Evolutionary conservation across 2,113 vertebrate species (phyloP).

Genomic region (Amphiprion percula): DNA sequence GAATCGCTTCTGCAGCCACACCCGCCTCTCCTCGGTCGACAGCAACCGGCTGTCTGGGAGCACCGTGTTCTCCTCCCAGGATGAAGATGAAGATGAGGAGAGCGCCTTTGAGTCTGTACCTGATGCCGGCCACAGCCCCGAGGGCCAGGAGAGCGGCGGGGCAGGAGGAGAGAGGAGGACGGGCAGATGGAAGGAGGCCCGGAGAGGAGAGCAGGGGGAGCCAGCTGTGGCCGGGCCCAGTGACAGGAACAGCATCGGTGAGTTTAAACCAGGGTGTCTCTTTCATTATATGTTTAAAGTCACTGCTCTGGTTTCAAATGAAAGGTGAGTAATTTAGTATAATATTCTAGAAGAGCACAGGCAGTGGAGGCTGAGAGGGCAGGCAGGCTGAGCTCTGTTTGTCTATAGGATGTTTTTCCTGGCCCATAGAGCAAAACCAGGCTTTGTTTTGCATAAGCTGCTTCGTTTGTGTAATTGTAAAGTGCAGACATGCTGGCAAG

Average conservation of each 20-base stretch:
- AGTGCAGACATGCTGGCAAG: too few relatives aligned
- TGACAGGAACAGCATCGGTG: slow-evolving; percentile 83
- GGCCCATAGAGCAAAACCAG: too few relatives aligned
- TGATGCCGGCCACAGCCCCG: slow-evolving; percentile 87
- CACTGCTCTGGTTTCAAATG: too few relatives aligned
- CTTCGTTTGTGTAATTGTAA: too few relatives aligned
- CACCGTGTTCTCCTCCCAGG: slow-evolving; percentile 97
- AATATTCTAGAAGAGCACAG: too few relatives aligned
- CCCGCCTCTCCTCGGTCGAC: slow-evolving; percentile 95
- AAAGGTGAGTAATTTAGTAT: too few relatives aligned
- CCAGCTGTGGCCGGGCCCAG: slow-evolving; percentile 89
- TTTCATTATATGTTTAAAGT: not conserved
- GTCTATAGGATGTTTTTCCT: too few relatives aligned
- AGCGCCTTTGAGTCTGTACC: slow-evolving; percentile 94
- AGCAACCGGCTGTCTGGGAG: slow-evolving; percentile 96
- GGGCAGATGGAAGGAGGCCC: slow-evolving; percentile 81
- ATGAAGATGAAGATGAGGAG: slow-evolving; percentile 95
- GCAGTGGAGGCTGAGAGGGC: too few relatives aligned
- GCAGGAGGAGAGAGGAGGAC: slow-evolving; percentile 85
- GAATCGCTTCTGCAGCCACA: slow-evolving; percentile 92
- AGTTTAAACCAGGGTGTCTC: slow-evolving; percentile 11
- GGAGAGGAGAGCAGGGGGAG: slow-evolving; percentile 80
- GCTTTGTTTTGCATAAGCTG: too few relatives aligned
- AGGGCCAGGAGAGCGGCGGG: slow-evolving; percentile 82
- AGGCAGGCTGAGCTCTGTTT: too few relatives aligned